Evolutionary conservation across 1,140 invertebrate genomes (phyloP).

Genomic region (Riptortus pedestris): DNA sequence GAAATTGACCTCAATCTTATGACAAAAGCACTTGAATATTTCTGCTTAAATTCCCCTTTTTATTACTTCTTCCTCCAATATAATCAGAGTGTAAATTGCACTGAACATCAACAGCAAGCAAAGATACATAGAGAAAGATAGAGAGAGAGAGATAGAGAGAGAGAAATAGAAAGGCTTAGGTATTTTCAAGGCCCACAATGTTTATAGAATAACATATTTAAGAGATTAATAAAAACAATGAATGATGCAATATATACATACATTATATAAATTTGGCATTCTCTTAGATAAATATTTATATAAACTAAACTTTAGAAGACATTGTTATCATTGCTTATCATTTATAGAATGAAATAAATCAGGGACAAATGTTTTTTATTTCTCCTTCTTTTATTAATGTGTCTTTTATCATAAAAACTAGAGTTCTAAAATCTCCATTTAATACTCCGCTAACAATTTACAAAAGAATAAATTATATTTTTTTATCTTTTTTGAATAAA

Average conservation of each 20-base stretch:
- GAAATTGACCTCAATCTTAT: not conserved
- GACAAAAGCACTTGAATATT: not conserved
- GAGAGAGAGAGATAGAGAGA: not conserved
- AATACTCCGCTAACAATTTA: no score
- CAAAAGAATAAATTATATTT: constrained; percentile 7
- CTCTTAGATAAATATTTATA: constrained; percentile 2
- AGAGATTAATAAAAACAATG: constrained; percentile 9
- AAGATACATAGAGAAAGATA: not conserved
- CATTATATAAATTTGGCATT: constrained; percentile 14
- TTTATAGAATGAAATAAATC: not conserved
- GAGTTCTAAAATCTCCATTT: not conserved
- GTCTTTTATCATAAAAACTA: not conserved
- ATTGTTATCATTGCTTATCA: not conserved
- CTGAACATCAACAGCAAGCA: not conserved
- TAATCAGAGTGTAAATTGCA: not conserved
- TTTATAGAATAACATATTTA: not conserved
- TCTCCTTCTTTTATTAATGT: not conserved
- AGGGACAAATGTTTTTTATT: not conserved
- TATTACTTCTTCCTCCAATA: no score
- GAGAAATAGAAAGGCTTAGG: constrained; percentile 2
- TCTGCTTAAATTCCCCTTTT: no score
- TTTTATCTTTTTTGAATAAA: constrained; percentile 10
- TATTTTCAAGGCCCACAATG: constrained; percentile 6
- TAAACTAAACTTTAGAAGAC: constrained; percentile 6
- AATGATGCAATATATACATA: constrained; percentile 15